These are phyloP conservation scores for Seira ritae DNA, from an alignment of 2,888 invertebrate genomes.

Conservation along the genomic window DNA sequence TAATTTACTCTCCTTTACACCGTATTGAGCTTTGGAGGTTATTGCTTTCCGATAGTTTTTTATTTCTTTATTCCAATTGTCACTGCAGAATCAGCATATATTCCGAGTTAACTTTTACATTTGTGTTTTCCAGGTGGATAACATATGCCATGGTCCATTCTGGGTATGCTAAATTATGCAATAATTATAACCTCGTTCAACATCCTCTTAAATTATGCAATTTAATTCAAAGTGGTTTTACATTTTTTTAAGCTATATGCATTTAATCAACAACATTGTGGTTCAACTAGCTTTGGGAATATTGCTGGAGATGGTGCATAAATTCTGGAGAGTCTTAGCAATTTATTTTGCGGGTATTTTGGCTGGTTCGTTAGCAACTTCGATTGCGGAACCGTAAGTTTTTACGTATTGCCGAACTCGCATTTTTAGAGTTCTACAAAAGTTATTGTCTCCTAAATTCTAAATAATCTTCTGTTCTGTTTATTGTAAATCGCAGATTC, in stretches of 20 bases:
- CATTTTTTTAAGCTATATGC: constrained; percentile 81
- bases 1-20: constrained; percentile 92
- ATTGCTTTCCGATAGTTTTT: too few species aligned
- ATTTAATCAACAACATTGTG: constrained; percentile 91
- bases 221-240: not conserved
- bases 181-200: not conserved
- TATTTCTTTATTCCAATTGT: too few species aligned
- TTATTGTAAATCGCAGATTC: too few species aligned
- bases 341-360: constrained; percentile 90
- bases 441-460: not conserved
- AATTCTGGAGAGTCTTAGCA: constrained; percentile 91
- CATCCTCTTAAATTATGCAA: not conserved
- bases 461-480: not conserved
- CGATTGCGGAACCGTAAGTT: constrained; percentile 84
- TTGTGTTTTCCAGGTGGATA: constrained; percentile 75
- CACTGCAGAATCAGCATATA: too few species aligned
- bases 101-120: too few species aligned
- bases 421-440: not conserved
- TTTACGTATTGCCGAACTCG: too few species aligned
- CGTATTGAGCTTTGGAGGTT: constrained; percentile 95
- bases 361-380: constrained; percentile 90
- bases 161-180: constrained; percentile 79
- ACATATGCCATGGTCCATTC: constrained; percentile 98
- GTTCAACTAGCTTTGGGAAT: constrained; percentile 95
- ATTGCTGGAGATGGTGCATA: constrained; percentile 96